Percentiles rank a stretch among this genome's conserved stretches.
Conservation (phyloP, 2,113 vertebrate genomes). For the human region GRCh38 chr15:68665001-68665500, state of each 20-base stretch:
- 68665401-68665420: background rate
- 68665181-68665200: background rate
- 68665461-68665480: background rate
- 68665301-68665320: background rate
- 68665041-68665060: background rate
- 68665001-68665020: background rate
- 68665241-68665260: background rate
- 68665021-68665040: background rate
- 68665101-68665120: background rate
- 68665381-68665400: background rate
- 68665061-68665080: background rate
- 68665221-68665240: background rate
- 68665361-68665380: background rate
- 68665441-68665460: background rate
- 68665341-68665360: background rate
- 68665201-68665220: background rate
- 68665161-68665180: background rate
- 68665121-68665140: background rate
- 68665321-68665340: background rate
- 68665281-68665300: background rate
- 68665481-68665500: background rate
- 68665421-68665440: background rate
- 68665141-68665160: background rate
- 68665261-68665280: background rate
- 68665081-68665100: background rate